These are phyloP conservation scores for Netelia virgata DNA, from an alignment of 2,888 invertebrate species.

Conservation along the genomic window DNA sequence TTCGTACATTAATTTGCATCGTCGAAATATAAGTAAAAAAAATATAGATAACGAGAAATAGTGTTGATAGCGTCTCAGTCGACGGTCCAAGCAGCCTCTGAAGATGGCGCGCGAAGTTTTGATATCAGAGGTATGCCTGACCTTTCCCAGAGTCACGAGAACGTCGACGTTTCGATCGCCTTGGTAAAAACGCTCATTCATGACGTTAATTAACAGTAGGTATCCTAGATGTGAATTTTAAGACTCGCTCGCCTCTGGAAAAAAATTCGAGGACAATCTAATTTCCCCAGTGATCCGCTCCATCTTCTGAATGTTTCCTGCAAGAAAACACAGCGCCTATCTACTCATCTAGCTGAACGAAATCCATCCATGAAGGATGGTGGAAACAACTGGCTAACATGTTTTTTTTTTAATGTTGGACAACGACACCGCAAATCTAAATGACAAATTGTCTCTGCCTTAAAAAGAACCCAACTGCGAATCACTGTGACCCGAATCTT, in stretches of 20 bases:
- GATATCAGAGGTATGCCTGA: slow-evolving; percentile 68
- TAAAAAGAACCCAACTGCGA: slow-evolving; percentile 36
- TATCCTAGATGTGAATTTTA: slow-evolving; percentile 70
- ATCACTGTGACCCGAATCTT: slow-evolving; percentile 78
- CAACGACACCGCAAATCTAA: too few relatives aligned
- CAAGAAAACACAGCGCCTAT: slow-evolving; percentile 29
- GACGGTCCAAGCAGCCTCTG: too few relatives aligned
- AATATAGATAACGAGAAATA: too few relatives aligned
- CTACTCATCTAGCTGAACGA: too few relatives aligned
- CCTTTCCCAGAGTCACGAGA: slow-evolving; percentile 72
- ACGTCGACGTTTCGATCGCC: slow-evolving; percentile 66
- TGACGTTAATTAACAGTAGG: slow-evolving; percentile 76
- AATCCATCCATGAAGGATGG: too few relatives aligned
- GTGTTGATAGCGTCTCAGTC: too few relatives aligned
- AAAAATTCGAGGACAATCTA: slow-evolving; percentile 73
- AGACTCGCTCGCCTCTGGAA: slow-evolving; percentile 68
- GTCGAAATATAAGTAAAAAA: too few relatives aligned
- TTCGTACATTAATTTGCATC: too few relatives aligned
- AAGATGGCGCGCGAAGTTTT: slow-evolving; percentile 65
- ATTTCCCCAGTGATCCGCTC: slow-evolving; percentile 69
- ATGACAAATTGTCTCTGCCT: neutral
- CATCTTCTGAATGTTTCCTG: slow-evolving; percentile 79
- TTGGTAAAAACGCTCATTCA: slow-evolving; percentile 67
- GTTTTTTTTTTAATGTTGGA: too few relatives aligned
- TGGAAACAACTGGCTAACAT: too few relatives aligned